Evolutionary conservation across 2,888 invertebrate species (phyloP).

Genomic region (Cecidostiba fungosa): DNA sequence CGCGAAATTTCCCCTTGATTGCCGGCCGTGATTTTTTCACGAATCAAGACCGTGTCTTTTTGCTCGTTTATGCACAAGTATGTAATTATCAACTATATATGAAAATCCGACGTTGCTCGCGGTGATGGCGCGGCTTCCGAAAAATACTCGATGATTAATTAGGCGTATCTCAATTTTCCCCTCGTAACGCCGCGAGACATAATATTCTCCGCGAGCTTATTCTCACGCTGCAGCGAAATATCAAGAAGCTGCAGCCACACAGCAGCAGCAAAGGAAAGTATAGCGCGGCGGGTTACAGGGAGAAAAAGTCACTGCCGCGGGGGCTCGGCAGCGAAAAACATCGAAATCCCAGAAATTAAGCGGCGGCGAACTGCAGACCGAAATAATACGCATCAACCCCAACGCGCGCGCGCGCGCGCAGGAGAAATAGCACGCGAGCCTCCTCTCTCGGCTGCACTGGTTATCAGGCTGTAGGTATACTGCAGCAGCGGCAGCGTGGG

Average conservation of each 20-base stretch:
- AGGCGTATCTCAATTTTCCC: constrained; percentile 58
- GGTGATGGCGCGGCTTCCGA: constrained; percentile 37
- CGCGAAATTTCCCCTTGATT: background rate
- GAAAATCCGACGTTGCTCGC: background rate
- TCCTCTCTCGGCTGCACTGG: background rate
- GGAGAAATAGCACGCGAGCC: constrained; percentile 5
- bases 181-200: constrained; percentile 31
- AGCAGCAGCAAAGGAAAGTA: background rate
- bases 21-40: constrained; percentile 12
- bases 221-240: constrained; percentile 45
- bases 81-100: background rate
- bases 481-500: constrained; percentile 30
- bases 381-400: constrained; percentile 47
- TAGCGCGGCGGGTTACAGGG: background rate
- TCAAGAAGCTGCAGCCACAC: background rate
- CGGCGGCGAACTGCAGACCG: background rate
- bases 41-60: background rate
- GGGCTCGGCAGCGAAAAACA: constrained; percentile 27
- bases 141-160: constrained; percentile 56
- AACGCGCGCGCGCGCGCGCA: background rate
- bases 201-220: background rate
- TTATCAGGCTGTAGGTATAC: background rate
- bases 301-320: constrained; percentile 40
- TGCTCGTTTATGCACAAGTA: background rate
- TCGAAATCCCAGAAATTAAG: constrained; percentile 39